Conservation (phyloP, 2,888 invertebrate genomes). For the Horisme vitalbata region DNA sequence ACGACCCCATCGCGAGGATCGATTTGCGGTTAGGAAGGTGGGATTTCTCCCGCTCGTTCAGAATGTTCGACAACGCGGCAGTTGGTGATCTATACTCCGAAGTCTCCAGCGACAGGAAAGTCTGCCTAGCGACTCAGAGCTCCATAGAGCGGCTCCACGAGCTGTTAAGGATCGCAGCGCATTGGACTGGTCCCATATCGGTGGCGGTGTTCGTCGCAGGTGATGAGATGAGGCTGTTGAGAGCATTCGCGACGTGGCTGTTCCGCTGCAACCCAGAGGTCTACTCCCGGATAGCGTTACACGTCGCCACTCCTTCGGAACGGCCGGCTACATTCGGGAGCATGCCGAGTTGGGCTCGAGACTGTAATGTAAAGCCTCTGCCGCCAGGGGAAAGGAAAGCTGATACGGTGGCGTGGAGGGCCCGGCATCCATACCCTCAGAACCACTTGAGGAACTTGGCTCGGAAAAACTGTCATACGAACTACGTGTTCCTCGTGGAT, state of each 20-base stretch:
- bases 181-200: constrained; percentile 94
- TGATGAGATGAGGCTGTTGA: constrained; percentile 88
- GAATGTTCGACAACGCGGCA: constrained; percentile 88
- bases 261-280: constrained; percentile 88
- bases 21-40: constrained; percentile 88
- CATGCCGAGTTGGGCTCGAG: constrained; percentile 81
- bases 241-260: constrained; percentile 89
- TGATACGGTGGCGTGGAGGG: constrained; percentile 88
- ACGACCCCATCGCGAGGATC: constrained; percentile 80
- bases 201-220: constrained; percentile 91
- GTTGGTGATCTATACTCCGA: constrained; percentile 86
- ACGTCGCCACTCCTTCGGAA: constrained; percentile 87
- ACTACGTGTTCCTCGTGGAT: constrained; percentile 92
- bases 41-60: constrained; percentile 87
- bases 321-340: constrained; percentile 84
- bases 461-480: constrained; percentile 91
- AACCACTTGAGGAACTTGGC: constrained; percentile 94
- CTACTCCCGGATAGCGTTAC: constrained; percentile 88
- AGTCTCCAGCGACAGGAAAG: constrained; percentile 81
- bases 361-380: constrained; percentile 87
- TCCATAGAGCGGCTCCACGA: constrained; percentile 92
- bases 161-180: constrained; percentile 89
- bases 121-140: constrained; percentile 92
- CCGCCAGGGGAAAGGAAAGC: constrained; percentile 83
- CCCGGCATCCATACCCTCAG: constrained; percentile 92